Evolutionary conservation across 2,888 invertebrate genomes (phyloP).

Genomic region (Gonocerus acuteangulatus): DNA sequence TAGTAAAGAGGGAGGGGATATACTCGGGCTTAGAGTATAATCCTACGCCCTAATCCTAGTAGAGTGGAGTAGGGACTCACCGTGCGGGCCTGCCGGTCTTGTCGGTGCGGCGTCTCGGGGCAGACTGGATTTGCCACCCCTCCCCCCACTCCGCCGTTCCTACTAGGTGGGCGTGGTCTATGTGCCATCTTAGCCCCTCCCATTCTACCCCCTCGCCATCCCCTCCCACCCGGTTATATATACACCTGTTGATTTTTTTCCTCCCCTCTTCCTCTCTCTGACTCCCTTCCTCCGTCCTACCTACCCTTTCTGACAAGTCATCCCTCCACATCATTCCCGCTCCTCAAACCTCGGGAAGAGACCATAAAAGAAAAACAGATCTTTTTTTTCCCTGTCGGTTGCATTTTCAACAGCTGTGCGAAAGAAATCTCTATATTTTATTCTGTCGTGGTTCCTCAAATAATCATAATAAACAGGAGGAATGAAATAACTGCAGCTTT

Average conservation of each 20-base stretch:
- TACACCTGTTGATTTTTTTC: conserved; percentile 23
- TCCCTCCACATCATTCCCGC: neutral
- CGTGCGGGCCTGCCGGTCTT: conserved; percentile 15
- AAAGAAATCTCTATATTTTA: no score
- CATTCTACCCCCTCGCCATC: neutral
- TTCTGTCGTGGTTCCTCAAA: no score
- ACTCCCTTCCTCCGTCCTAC: neutral
- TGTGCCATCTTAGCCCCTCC: neutral
- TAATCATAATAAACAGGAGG: no score
- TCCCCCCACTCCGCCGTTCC: conserved; percentile 2
- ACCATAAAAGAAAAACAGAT: no score
- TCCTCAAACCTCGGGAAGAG: no score
- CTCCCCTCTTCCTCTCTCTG: neutral
- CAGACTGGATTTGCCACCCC: conserved; percentile 17
- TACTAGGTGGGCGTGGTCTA: neutral
- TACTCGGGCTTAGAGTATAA: conserved; percentile 10
- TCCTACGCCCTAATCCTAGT: conserved; percentile 9
- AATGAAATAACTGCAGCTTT: no score
- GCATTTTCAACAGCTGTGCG: no score
- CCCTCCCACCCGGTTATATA: neutral
- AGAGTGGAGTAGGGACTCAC: neutral
- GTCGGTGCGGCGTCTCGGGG: conserved; percentile 10
- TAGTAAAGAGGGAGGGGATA: neutral
- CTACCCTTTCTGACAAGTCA: conserved; percentile 10
- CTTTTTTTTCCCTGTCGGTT: no score